phyloP scores from a whole-genome alignment of 2,113 vertebrate genomes.

The Crotalus tigris region DNA sequence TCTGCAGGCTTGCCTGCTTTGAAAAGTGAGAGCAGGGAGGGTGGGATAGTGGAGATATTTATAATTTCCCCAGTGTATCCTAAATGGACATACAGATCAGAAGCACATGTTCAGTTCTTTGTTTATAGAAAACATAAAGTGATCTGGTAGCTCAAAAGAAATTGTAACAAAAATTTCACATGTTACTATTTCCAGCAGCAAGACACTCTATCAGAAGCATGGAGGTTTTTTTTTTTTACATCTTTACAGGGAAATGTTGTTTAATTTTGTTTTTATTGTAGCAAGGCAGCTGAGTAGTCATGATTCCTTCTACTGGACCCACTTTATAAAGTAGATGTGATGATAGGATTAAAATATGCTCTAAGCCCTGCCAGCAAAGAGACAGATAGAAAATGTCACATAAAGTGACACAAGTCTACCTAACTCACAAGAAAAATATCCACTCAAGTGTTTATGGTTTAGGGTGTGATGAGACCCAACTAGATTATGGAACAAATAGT shows the following conservation, averaged over 20 bases:
- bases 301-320: not conserved
- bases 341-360: not conserved
- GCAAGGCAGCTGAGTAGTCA: not conserved
- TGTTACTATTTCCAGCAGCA: slow-evolving; percentile 23
- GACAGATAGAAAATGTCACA: not conserved
- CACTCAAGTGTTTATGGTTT: not conserved
- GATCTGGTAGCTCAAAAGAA: not conserved
- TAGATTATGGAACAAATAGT: not conserved
- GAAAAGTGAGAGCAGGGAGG: slow-evolving; percentile 12
- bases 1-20: slow-evolving; percentile 38
- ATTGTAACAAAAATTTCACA: slow-evolving; percentile 12
- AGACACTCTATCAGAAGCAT: too few relatives aligned
- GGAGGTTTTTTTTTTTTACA: not conserved
- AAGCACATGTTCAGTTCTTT: slow-evolving; percentile 21
- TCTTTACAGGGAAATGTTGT: not conserved
- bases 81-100: slow-evolving; percentile 1
- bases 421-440: not conserved
- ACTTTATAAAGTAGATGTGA: not conserved
- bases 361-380: not conserved
- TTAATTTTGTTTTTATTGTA: slow-evolving; percentile 11
- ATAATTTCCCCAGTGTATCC: slow-evolving; percentile 6
- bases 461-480: not conserved
- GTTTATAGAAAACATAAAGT: slow-evolving; percentile 24
- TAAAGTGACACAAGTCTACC: not conserved
- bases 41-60: not conserved